Evolutionary conservation across 1,140 invertebrate species (phyloP), one percentile per base, ranked within the genome.

Genomic region (Drosophila neocordata): DNA sequence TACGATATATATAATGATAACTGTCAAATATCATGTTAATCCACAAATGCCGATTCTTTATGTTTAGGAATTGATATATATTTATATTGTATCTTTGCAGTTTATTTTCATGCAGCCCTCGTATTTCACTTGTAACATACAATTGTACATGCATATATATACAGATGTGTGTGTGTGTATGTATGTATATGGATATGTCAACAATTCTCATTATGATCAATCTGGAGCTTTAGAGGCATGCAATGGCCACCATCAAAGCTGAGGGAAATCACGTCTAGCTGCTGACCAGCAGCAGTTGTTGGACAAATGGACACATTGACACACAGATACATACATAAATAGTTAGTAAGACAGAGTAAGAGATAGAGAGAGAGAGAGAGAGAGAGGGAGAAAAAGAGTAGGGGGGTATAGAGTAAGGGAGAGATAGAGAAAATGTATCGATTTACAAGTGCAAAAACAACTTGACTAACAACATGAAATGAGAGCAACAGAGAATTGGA

Each of bases 361-460:
- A 31, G 60, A 59, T 13, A 63, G 68, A 48, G 11, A 13, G 53
- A 85, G 85, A 69, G 77, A 77, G 73, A 48, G 41, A 48, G 41
- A 48, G 15, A 20, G 41, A 48, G 15, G 20, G 41, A 48, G 70
- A 78, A 82, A 88, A 87, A 24, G 4, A 1, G 0, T 7, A 3
- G 27, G 27, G 27, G 2, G 27, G 27, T 6, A 31, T 24, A 80
- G 85, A 73, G 77, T 71, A 31, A 31, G 27, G 27, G 27, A 31
- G 27, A 31, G 65, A 73, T 65, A 77, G 65, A 68, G 74, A 83
- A 87, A 88, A 87, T 87, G 82, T 87, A 87, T 87, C 82, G 83
- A 87, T 88, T 87, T 87, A 87, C 82, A 87, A 48, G 38, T 13
- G 71, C 78, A 70, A 65, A 84, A 87, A 87, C 82, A 85, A 87